phyloP scores from a whole-genome alignment of 2,113 vertebrate genomes.

The Megaptera novaeangliae region DNA sequence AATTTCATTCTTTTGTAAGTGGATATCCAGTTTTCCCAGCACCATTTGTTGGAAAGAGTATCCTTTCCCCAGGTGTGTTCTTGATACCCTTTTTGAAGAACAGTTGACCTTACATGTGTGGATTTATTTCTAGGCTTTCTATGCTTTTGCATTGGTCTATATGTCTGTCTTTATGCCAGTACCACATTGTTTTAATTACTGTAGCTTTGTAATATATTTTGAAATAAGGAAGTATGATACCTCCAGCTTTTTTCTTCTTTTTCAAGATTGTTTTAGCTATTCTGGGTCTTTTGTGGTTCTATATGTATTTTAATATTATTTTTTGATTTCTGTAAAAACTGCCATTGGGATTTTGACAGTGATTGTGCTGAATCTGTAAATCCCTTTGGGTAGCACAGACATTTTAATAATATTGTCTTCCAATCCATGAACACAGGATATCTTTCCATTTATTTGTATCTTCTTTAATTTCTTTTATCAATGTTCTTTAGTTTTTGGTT shows the following conservation, averaged over 20 bases:
- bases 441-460: neutral
- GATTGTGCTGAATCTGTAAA: neutral
- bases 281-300: neutral
- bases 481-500: neutral
- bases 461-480: neutral
- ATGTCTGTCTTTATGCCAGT: neutral
- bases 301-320: neutral
- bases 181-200: neutral
- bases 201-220: neutral
- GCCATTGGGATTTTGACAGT: neutral
- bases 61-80: neutral
- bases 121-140: neutral
- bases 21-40: neutral
- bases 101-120: neutral
- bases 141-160: neutral
- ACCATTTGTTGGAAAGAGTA: neutral
- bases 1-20: neutral
- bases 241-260: neutral
- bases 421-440: neutral
- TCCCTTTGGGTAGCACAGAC: neutral
- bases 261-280: neutral
- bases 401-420: neutral
- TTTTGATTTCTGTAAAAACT: neutral
- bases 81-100: neutral
- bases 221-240: neutral